phyloP scores from a whole-genome alignment of 1,140 invertebrate genomes.

The Rhagoletis zephyria region DNA sequence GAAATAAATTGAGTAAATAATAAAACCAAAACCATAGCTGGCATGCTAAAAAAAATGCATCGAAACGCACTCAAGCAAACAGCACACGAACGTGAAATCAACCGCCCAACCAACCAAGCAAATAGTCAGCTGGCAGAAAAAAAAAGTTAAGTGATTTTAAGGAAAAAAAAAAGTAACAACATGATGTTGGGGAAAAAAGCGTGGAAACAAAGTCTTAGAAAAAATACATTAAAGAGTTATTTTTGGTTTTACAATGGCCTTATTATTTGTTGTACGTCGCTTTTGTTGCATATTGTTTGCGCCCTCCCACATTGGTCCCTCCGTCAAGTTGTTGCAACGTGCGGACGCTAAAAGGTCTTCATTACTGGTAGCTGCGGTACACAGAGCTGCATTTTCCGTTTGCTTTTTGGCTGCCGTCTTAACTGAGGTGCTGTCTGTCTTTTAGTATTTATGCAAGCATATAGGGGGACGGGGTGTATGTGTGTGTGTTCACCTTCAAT shows the following conservation, averaged over 20 bases:
- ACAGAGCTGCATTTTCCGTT: not conserved
- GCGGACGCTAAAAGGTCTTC: not conserved
- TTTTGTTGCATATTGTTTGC: slow-evolving; percentile 1
- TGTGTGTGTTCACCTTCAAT: not conserved
- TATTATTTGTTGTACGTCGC: not conserved
- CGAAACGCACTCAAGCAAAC: slow-evolving; percentile 12
- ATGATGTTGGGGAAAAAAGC: not conserved
- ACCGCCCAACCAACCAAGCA: not conserved
- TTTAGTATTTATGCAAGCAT: not conserved
- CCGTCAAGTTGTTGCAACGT: not conserved
- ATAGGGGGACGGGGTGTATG: not conserved
- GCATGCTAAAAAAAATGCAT: slow-evolving; percentile 24
- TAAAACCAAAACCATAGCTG: not conserved
- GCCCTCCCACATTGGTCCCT: not conserved
- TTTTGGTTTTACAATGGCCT: not conserved
- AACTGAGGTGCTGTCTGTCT: not conserved
- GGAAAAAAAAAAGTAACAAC: not conserved
- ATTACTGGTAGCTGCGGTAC: too few species aligned
- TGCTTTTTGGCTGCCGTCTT: slow-evolving; percentile 12
- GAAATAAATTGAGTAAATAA: not conserved
- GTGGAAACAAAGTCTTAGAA: slow-evolving; percentile 8
- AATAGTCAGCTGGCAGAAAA: not conserved
- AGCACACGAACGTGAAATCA: slow-evolving; percentile 24
- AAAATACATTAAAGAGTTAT: slow-evolving; percentile 26
- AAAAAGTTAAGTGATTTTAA: slow-evolving; percentile 15